Base-by-base conservation (phyloP, 2,797 vertebrate species). In the Clarias platycephalus region DNA sequence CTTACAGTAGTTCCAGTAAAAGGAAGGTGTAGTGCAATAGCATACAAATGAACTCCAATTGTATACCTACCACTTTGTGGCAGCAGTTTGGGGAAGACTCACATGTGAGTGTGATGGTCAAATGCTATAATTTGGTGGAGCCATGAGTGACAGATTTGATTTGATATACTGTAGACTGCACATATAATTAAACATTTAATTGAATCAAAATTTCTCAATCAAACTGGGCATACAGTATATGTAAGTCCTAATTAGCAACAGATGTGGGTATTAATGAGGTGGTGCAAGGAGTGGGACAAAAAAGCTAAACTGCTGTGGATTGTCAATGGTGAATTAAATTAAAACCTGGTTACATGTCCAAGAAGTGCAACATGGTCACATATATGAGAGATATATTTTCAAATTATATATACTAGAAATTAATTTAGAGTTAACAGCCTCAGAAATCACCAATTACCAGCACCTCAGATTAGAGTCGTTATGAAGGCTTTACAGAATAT, bases 221-320 rank as follows among this genome's bases (percentile, higher is more conserved):
- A 74, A 55, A 16, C 44, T 28, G n/a, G 13, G n/a, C n/a, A 15
- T 49, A 26, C 71, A 15, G 16, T 28, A 57, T 57, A 8, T 26
- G 15, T 57, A 31, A 57, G 7, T 57, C 8, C 9, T 77, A 77
- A 77, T 60, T 55, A 58, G 74, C 16, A 77, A 77, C 74, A 77
- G 53, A 77, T 77, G 74, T 77, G 74, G 53, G 18, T 24, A 58
- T 77, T 77, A 77, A 77, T 60, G 57, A 77, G 31, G 55, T 31
- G 0, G 18, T 57, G 5, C 71, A 20, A 70, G 34, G 70, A 44
- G 1, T 13, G 37, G 44, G 22, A n/a, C 40, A n/a, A 72, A 49
- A 26, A 22, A 49, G 16, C 12, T 72, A 49, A 72, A 44, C 8
- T 49, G 49, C 49, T 20, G 49, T 58, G 55, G 55, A 34, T 60